Evolutionary conservation across 2,888 invertebrate species (phyloP).

Genomic region (Clivina fossor): DNA sequence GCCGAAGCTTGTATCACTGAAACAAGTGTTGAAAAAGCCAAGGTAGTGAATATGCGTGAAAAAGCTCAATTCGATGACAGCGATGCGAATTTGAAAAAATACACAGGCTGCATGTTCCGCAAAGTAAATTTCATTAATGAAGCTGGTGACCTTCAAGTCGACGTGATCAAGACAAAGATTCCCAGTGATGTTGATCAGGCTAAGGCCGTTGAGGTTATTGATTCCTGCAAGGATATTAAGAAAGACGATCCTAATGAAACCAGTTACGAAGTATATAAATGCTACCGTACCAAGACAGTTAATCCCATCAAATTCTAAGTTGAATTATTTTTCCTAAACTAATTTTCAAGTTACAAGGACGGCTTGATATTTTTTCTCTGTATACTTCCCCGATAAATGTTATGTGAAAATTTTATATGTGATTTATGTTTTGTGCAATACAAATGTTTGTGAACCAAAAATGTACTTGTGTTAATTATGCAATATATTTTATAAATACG

Average conservation of each 20-base stretch:
- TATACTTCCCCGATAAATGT: no score
- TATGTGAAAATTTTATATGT: no score
- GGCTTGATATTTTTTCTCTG: no score
- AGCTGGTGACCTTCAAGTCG: constrained; percentile 27
- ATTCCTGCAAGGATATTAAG: constrained; percentile 29
- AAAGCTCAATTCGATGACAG: constrained; percentile 34
- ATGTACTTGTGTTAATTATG: no score
- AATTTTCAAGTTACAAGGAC: no score
- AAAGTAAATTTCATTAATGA: constrained; percentile 32
- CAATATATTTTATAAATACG: no score
- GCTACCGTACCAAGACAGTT: constrained; percentile 33
- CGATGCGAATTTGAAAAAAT: constrained; percentile 30
- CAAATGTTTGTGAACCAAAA: no score
- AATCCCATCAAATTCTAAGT: constrained; percentile 20
- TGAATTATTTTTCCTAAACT: no score
- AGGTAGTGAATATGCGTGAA: constrained; percentile 34
- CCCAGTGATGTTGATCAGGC: constrained; percentile 21
- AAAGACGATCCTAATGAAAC: constrained; percentile 31
- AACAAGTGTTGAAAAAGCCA: constrained; percentile 24
- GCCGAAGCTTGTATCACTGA: constrained; percentile 25
- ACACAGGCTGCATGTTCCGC: constrained; percentile 32
- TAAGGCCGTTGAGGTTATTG: constrained; percentile 20
- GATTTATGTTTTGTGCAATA: no score
- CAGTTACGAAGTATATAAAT: constrained; percentile 35
- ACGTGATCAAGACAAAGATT: constrained; percentile 27